Conservation (phyloP, 2,888 invertebrate genomes). For the Chromoteleia sp. region DNA sequence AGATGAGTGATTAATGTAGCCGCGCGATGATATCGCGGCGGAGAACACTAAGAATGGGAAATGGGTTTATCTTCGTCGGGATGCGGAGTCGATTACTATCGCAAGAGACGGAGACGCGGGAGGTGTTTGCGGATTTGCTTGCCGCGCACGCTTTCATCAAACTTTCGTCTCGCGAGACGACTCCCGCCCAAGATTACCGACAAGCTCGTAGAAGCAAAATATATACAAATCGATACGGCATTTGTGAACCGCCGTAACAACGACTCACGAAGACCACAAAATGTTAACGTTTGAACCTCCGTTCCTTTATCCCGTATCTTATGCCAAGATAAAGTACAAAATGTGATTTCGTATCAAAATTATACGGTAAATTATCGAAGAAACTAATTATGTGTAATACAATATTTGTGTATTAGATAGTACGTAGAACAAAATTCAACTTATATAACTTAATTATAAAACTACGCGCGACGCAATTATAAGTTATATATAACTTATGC, state of each 20-base stretch:
- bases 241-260: constrained; percentile 11
- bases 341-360: too few relatives aligned
- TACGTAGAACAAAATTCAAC: too few relatives aligned
- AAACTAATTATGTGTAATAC: too few relatives aligned
- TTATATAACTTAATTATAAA: too few relatives aligned
- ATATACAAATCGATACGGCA: constrained; percentile 52
- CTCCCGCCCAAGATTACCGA: constrained; percentile 28
- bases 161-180: constrained; percentile 43
- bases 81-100: constrained; percentile 55
- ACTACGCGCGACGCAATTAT: too few relatives aligned
- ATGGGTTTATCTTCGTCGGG: constrained; percentile 63
- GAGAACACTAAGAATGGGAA: constrained; percentile 51
- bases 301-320: too few relatives aligned
- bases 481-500: too few relatives aligned
- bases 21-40: constrained; percentile 71
- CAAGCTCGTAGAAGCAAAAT: constrained; percentile 30
- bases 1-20: constrained; percentile 74
- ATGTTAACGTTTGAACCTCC: not conserved
- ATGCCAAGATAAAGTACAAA: too few relatives aligned
- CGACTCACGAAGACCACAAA: not conserved
- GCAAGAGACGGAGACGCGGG: constrained; percentile 34
- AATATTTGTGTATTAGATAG: too few relatives aligned
- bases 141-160: constrained; percentile 45
- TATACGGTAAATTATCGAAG: too few relatives aligned
- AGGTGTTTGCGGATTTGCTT: constrained; percentile 56